Evolutionary conservation across 2,888 invertebrate genomes (phyloP).

Genomic region (Cheilosia vulpina): DNA sequence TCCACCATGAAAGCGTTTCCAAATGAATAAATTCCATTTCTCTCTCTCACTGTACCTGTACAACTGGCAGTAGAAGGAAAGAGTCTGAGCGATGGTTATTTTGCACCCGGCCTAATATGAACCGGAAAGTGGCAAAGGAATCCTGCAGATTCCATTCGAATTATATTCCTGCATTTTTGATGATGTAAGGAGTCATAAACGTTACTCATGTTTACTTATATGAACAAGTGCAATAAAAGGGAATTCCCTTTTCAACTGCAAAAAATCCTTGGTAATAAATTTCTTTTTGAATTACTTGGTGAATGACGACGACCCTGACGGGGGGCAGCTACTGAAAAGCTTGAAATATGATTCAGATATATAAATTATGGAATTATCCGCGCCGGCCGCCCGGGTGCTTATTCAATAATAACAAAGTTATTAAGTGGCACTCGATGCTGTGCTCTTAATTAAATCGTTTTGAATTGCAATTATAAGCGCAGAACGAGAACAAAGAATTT

Average conservation of each 20-base stretch:
- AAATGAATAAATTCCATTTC: constrained; percentile 48
- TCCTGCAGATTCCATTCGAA: constrained; percentile 38
- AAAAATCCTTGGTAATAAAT: constrained; percentile 49
- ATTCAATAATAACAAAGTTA: constrained; percentile 49
- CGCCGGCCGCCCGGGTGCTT: constrained; percentile 7
- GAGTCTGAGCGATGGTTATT: constrained; percentile 4
- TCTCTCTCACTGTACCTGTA: constrained; percentile 28
- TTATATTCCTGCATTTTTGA: constrained; percentile 53
- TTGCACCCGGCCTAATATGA: constrained; percentile 21
- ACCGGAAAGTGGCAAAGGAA: constrained; percentile 26
- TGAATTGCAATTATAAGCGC: constrained; percentile 59
- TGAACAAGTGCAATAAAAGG: constrained; percentile 41
- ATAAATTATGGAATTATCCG: constrained; percentile 49
- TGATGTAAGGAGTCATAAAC: constrained; percentile 57
- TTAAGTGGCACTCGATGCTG: constrained; percentile 65
- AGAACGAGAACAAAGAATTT: constrained; percentile 23
- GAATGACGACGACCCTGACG: background rate
- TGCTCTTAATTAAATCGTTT: constrained; percentile 65
- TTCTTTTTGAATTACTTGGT: constrained; percentile 5
- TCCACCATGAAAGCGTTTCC: background rate
- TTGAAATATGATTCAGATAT: constrained; percentile 34
- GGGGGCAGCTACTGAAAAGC: constrained; percentile 7
- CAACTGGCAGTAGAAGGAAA: background rate
- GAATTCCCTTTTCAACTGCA: constrained; percentile 3
- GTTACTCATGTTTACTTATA: constrained; percentile 51